Percentiles rank a stretch among this genome's conserved stretches.
These are phyloP conservation scores for Acipenser ruthenus DNA, from an alignment of 2,797 vertebrate genomes.

Conservation along the genomic window DNA sequence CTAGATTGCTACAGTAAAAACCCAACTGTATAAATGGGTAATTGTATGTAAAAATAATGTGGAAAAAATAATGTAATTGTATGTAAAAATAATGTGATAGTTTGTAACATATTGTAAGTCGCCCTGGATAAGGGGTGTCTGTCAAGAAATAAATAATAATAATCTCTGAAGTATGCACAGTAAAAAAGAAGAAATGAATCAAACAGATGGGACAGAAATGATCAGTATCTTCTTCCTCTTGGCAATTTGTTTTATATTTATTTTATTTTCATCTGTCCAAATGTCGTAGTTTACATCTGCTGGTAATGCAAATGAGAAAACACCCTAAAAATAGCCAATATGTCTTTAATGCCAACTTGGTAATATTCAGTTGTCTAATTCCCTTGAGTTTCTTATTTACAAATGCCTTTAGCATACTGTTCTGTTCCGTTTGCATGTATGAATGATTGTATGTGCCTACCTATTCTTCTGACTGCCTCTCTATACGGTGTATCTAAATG, in stretches of 20 bases:
- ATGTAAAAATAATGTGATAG: no score
- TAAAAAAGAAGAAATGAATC: slow-evolving; percentile 47
- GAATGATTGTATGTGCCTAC: no score
- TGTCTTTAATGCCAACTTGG: not conserved
- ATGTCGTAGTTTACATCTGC: not conserved
- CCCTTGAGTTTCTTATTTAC: no score
- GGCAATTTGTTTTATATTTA: slow-evolving; percentile 9
- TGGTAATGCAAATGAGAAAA: not conserved
- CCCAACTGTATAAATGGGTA: no score
- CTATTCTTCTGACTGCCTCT: no score
- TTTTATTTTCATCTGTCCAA: not conserved
- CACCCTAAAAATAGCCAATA: not conserved
- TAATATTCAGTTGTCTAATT: not conserved
- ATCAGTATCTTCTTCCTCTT: slow-evolving; percentile 29
- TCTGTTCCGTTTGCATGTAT: no score
- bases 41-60: no score
- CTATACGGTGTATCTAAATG: no score
- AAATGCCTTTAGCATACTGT: no score
- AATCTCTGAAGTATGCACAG: slow-evolving; percentile 35
- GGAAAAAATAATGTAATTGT: no score
- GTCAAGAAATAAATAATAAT: slow-evolving; percentile 13
- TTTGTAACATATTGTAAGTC: no score
- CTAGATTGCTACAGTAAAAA: no score
- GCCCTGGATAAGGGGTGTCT: not conserved
- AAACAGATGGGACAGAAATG: slow-evolving; percentile 37